A percentile compares a stretch with the other conserved stretches of the same genome.
These are phyloP conservation scores for Crax fasciolata DNA, from an alignment of 2,797 vertebrate genomes.

Conservation along the genomic window DNA sequence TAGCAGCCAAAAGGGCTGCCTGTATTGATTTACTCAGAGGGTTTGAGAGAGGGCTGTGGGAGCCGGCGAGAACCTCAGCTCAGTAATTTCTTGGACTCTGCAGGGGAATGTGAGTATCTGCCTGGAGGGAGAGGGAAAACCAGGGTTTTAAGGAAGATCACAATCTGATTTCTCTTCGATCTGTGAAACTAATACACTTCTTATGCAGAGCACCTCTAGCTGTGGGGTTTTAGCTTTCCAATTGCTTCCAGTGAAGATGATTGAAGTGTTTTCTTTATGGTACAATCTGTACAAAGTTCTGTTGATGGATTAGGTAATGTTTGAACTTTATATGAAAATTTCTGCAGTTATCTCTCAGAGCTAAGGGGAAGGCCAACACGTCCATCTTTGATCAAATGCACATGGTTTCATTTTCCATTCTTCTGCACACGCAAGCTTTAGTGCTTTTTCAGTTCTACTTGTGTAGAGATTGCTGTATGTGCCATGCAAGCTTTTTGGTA, in stretches of 20 bases:
- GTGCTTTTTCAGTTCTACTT: neutral
- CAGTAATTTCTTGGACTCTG: slow-evolving; percentile 56
- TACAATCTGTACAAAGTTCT: neutral
- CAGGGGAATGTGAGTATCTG: slow-evolving; percentile 29
- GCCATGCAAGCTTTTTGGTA: neutral
- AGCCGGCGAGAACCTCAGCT: neutral
- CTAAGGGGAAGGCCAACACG: neutral
- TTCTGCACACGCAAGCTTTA: neutral
- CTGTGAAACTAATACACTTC: slow-evolving; percentile 40
- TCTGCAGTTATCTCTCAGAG: slow-evolving; percentile 46
- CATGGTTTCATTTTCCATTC: slow-evolving; percentile 31
- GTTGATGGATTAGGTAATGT: neutral
- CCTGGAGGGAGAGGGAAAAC: slow-evolving; percentile 37
- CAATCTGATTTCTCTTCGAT: slow-evolving; percentile 37
- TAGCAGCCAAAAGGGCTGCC: slow-evolving; percentile 3
- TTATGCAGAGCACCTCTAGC: slow-evolving; percentile 19
- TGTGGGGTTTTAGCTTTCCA: slow-evolving; percentile 11
- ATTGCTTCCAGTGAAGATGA: neutral
- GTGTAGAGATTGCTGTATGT: neutral
- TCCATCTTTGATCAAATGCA: slow-evolving; percentile 33
- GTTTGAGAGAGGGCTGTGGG: slow-evolving; percentile 15
- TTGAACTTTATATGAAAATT: slow-evolving; percentile 42
- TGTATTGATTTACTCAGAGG: slow-evolving; percentile 14
- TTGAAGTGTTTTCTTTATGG: slow-evolving; percentile 23
- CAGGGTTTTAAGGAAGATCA: slow-evolving; percentile 49